phyloP scores from a whole-genome alignment of 2,888 invertebrate species.

The Tineola bisselliella region DNA sequence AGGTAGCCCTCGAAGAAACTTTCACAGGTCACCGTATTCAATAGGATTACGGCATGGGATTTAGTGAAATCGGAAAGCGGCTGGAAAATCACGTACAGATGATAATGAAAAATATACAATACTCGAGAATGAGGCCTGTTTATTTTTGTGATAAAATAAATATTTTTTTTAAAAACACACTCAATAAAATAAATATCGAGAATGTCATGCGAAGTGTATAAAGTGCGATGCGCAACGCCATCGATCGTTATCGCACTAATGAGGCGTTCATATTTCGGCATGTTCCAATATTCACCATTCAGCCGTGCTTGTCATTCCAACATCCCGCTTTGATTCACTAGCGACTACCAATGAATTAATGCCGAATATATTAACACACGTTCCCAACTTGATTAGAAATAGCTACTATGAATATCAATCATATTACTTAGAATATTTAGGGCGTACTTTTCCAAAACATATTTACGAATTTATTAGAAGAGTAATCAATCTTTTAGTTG shows the following conservation, averaged over 20 bases:
- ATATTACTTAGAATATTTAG: not conserved
- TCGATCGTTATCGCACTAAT: slow-evolving; percentile 50
- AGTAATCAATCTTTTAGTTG: slow-evolving; percentile 5
- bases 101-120: slow-evolving; percentile 9
- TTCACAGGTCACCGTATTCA: slow-evolving; percentile 2
- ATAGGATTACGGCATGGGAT: not conserved
- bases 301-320: slow-evolving; percentile 9
- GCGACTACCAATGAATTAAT: slow-evolving; percentile 10
- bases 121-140: not conserved
- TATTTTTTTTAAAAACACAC: not conserved
- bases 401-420: not conserved
- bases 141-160: not conserved
- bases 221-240: not conserved
- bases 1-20: not conserved
- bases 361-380: slow-evolving; percentile 3
- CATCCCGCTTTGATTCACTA: slow-evolving; percentile 7
- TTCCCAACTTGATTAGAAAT: not conserved
- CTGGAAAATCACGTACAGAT: not conserved
- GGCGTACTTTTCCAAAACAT: not conserved
- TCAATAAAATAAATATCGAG: not conserved
- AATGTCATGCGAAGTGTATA: not conserved
- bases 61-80: slow-evolving; percentile 6
- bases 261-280: slow-evolving; percentile 39
- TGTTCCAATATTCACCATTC: slow-evolving; percentile 22
- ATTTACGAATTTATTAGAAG: not conserved